These are phyloP conservation scores for Mesorhabditis belari DNA, from an alignment of 2,888 invertebrate species.

Conservation along the genomic window DNA sequence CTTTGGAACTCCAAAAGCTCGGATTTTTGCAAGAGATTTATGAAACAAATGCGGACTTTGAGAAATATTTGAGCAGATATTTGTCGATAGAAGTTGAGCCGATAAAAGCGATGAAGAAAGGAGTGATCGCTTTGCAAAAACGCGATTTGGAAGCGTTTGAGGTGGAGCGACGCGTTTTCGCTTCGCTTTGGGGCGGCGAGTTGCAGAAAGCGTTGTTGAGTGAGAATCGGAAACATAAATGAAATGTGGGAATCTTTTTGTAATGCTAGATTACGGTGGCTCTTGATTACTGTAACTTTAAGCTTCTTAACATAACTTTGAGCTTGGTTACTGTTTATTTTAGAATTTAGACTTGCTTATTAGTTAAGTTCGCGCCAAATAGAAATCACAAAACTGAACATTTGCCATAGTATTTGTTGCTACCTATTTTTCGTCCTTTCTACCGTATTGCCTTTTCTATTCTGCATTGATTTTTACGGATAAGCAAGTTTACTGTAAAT, in stretches of 20 bases:
- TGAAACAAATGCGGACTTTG: not conserved
- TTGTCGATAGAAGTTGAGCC: slow-evolving; percentile 2
- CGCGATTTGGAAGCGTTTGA: slow-evolving; percentile 4
- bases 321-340: no score
- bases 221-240: slow-evolving; percentile 10
- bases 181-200: slow-evolving; percentile 10
- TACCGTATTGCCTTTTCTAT: no score
- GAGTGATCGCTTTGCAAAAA: slow-evolving; percentile 3
- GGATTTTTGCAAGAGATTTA: not conserved
- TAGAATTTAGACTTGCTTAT: no score
- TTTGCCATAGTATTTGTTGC: no score
- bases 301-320: no score
- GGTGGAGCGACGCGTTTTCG: slow-evolving; percentile 10
- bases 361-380: no score
- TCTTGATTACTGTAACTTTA: no score
- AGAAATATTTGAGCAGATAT: slow-evolving; percentile 1
- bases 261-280: no score
- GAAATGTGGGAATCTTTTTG: not conserved
- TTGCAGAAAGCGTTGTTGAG: slow-evolving; percentile 4
- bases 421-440: no score
- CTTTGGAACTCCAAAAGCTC: not conserved
- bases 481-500: no score
- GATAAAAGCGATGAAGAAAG: slow-evolving; percentile 7
- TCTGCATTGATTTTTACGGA: no score
- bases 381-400: no score